Evolutionary conservation across 1,140 invertebrate genomes (phyloP).

Genomic region (Drosophila nikananu): DNA sequence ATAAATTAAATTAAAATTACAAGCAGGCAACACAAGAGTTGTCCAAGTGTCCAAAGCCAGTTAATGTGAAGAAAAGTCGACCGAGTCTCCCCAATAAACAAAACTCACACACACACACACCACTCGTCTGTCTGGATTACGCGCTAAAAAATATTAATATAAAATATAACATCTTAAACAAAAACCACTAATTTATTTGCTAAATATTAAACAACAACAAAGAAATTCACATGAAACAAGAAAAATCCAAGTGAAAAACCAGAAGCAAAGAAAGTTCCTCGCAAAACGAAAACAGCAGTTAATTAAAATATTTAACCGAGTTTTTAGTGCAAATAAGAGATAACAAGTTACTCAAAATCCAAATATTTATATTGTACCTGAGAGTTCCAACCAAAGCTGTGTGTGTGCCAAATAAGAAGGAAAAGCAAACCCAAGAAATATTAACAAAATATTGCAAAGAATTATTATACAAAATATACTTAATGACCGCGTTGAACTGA

Average conservation of each 20-base stretch:
- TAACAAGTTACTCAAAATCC: constrained; percentile 11
- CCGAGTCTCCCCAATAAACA: constrained; percentile 34
- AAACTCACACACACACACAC: constrained; percentile 23
- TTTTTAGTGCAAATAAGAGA: constrained; percentile 46
- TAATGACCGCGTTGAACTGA: constrained; percentile 44
- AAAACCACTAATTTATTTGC: constrained; percentile 40
- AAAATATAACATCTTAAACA: constrained; percentile 18
- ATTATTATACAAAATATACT: constrained; percentile 27
- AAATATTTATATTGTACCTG: constrained; percentile 43
- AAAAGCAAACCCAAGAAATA: constrained; percentile 16
- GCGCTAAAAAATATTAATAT: constrained; percentile 58
- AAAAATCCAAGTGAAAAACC: constrained; percentile 53
- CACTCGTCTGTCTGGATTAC: constrained; percentile 73
- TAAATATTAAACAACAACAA: constrained; percentile 34
- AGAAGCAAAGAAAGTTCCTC: constrained; percentile 73
- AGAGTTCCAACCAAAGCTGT: constrained; percentile 50
- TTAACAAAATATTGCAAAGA: constrained; percentile 13
- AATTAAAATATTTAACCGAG: constrained; percentile 39
- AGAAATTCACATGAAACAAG: neutral
- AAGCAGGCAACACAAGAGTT: constrained; percentile 10
- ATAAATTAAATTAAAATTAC: constrained; percentile 7
- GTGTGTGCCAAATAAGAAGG: constrained; percentile 38
- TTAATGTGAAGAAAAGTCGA: constrained; percentile 82
- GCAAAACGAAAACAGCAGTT: constrained; percentile 45
- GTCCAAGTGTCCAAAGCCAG: constrained; percentile 32